Percentiles rank a stretch among this genome's conserved stretches.
Evolutionary conservation across 2,888 invertebrate genomes (phyloP).

Genomic region (Leucozona laternaria): DNA sequence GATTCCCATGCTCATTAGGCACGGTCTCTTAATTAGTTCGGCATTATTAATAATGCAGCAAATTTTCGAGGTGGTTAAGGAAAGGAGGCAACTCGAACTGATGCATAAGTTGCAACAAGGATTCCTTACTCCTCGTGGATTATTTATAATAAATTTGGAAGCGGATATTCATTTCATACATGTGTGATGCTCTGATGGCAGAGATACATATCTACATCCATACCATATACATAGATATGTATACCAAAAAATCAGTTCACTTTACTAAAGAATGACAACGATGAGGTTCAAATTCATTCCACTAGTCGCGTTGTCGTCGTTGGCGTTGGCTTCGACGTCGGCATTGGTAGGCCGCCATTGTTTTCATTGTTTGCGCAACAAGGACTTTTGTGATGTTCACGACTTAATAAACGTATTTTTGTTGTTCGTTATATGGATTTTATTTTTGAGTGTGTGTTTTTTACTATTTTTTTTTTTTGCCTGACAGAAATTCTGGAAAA

Average conservation of each 20-base stretch:
- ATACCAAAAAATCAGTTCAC: constrained; percentile 8
- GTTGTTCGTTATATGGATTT: not conserved
- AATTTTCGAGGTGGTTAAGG: constrained; percentile 8
- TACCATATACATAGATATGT: too few species aligned
- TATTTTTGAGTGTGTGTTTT: not conserved
- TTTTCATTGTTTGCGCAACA: constrained; percentile 21
- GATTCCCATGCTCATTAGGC: constrained; percentile 65
- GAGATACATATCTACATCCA: too few species aligned
- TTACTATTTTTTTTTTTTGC: not conserved
- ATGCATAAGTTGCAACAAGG: constrained; percentile 29
- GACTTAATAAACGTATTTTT: constrained; percentile 26
- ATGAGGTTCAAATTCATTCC: constrained; percentile 32
- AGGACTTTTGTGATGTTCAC: constrained; percentile 32
- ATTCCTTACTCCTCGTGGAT: constrained; percentile 33
- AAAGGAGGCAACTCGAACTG: constrained; percentile 8
- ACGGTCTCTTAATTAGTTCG: constrained; percentile 71
- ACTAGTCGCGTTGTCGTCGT: not conserved
- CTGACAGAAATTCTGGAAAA: not conserved
- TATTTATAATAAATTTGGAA: constrained; percentile 45
- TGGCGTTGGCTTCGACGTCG: not conserved
- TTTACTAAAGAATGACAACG: constrained; percentile 24
- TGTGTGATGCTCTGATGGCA: constrained; percentile 1
- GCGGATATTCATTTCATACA: constrained; percentile 52
- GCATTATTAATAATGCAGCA: constrained; percentile 69
- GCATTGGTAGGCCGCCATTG: constrained; percentile 6